Percentiles rank a stretch among this genome's conserved stretches.
Evolutionary conservation across 2,888 invertebrate species (phyloP).

Genomic region (Actias luna): DNA sequence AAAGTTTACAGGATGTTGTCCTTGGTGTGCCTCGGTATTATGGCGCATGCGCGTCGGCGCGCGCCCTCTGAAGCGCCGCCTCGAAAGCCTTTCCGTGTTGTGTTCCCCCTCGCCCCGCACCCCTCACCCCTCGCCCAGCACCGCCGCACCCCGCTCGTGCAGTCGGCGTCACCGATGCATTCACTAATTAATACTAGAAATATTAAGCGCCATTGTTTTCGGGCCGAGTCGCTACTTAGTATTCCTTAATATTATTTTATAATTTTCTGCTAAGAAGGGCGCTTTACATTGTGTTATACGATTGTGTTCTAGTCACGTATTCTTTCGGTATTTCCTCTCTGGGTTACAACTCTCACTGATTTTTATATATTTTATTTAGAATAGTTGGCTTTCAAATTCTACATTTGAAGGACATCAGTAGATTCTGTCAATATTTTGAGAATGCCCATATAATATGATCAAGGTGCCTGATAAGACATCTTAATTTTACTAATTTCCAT

Average conservation of each 20-base stretch:
- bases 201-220: neutral
- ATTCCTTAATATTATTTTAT: neutral
- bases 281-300: too few relatives aligned
- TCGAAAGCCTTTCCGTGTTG: conserved; percentile 80
- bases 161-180: conserved; percentile 11
- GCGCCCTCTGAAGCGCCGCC: conserved; percentile 66
- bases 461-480: too few relatives aligned
- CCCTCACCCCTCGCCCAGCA: conserved; percentile 21
- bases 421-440: too few relatives aligned
- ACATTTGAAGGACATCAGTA: too few relatives aligned
- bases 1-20: neutral
- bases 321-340: too few relatives aligned
- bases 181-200: conserved; percentile 8
- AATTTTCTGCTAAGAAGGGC: neutral
- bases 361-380: too few relatives aligned
- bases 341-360: too few relatives aligned
- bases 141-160: conserved; percentile 18
- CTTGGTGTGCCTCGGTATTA: conserved; percentile 34
- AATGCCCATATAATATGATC: too few relatives aligned
- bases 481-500: too few relatives aligned
- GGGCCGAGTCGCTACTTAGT: neutral
- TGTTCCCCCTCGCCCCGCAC: conserved; percentile 33
- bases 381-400: too few relatives aligned
- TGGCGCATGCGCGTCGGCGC: conserved; percentile 31
- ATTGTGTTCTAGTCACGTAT: too few relatives aligned